Base-by-base conservation (phyloP, 2,797 vertebrate genomes). In the Acanthurus leucopareius region DNA sequence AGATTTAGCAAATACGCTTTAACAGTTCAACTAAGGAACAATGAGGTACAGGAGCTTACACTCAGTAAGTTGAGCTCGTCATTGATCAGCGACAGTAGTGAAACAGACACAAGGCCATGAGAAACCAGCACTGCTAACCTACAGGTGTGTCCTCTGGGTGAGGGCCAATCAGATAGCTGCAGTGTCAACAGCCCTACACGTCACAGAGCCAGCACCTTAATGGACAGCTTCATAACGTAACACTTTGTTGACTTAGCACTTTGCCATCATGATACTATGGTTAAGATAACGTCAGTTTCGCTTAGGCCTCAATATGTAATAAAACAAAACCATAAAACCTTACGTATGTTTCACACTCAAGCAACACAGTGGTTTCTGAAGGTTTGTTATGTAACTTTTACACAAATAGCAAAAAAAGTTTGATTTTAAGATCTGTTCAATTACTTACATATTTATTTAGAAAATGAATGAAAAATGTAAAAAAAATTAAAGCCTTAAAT, bases 101-200 rank as follows among this genome's bases (percentile, higher is more conserved):
- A 84, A 77, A 85, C n/a, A 44, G 66, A 84, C 65, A 78, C 79
- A 51, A 54, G 83, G 80, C 82, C 70, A 71, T 40, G 73, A 45
- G 40, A 85, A 88, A 81, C 67, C 35, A 6, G 66, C 73, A 79
- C 38, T n/a, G 63, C 51, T 79, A 61, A 85, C 77, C 61, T 57
- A 72, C 68, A 83, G 87, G 87, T 86, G 90, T 91, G 90, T 86
- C 83, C 87, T 87, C 69, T 76, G 76, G 40, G 69, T 7, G 45
- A 80, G 52, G 42, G 74, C 90, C 90, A 88, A 92, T 93, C 89
- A 87, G 81, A 79, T 53, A 48, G 69, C 75, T 28, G 74, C 80
- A 73, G 75, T 76, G 63, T 87, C 82, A 90, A 86, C 76, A 67
- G 44, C 38, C 25, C 19, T 5, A 5, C 64, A 73, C 16, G 75